Percentiles rank a stretch among this genome's conserved stretches.
phyloP scores from a whole-genome alignment of 1,140 invertebrate species.

The Conus betulinus region DNA sequence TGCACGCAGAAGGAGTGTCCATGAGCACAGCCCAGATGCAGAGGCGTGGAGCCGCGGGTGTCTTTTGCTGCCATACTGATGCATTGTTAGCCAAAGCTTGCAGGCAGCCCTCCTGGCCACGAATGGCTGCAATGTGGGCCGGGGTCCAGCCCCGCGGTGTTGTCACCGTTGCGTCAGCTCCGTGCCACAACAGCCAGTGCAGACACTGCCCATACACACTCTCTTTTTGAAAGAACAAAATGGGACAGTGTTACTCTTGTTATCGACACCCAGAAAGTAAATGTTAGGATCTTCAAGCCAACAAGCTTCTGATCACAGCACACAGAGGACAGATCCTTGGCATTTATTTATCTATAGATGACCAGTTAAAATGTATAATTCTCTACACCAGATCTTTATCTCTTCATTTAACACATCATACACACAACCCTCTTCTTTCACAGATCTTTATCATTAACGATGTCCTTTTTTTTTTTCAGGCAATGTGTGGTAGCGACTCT shows the following conservation, averaged over 20 bases:
- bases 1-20: slow-evolving; percentile 75
- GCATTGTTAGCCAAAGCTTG: slow-evolving; percentile 74
- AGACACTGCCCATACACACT: slow-evolving; percentile 68
- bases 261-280: too few relatives aligned
- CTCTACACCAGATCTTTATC: too few relatives aligned
- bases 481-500: too few relatives aligned
- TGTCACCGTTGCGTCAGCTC: slow-evolving; percentile 73
- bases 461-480: too few relatives aligned
- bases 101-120: slow-evolving; percentile 73
- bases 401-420: too few relatives aligned
- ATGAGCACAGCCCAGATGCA: slow-evolving; percentile 74
- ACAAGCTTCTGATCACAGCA: neutral
- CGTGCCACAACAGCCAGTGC: slow-evolving; percentile 76
- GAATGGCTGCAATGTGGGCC: slow-evolving; percentile 74
- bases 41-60: slow-evolving; percentile 68
- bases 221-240: neutral
- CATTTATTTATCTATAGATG: too few relatives aligned
- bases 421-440: too few relatives aligned
- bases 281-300: too few relatives aligned
- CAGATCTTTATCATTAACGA: too few relatives aligned
- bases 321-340: too few relatives aligned
- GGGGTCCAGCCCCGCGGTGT: slow-evolving; percentile 75
- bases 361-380: too few relatives aligned
- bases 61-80: slow-evolving; percentile 72
- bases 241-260: too few relatives aligned